Percentiles rank a stretch among this genome's conserved stretches.
phyloP scores from a whole-genome alignment of 1,140 invertebrate genomes.

The Caenorhabditis latens region DNA sequence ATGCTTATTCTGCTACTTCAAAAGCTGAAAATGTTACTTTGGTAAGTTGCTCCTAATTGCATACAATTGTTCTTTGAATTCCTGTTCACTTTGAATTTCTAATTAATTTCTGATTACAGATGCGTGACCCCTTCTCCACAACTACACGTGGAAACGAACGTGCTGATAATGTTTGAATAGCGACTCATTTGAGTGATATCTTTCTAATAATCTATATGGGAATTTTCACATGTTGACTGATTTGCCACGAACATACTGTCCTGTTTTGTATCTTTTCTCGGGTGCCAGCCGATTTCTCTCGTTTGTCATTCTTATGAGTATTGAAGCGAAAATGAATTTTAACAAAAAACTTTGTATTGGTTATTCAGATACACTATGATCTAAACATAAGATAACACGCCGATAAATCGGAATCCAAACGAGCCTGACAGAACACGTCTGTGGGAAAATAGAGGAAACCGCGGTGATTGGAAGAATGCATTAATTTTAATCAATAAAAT shows the following conservation, averaged over 20 bases:
- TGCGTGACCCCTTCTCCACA: slow-evolving; percentile 25
- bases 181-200: too few relatives aligned
- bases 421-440: too few relatives aligned
- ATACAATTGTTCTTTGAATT: background rate
- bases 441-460: too few relatives aligned
- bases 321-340: background rate
- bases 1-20: slow-evolving; percentile 31
- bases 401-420: too few relatives aligned
- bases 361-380: too few relatives aligned
- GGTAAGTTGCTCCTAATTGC: background rate
- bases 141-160: slow-evolving; percentile 15
- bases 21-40: slow-evolving; percentile 39
- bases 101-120: background rate
- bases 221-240: background rate
- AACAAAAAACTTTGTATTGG: too few relatives aligned
- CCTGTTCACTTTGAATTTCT: background rate
- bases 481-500: too few relatives aligned
- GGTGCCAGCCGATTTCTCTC: slow-evolving; percentile 37
- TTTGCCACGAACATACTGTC: background rate
- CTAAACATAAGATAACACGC: too few relatives aligned
- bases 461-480: too few relatives aligned
- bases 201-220: background rate
- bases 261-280: slow-evolving; percentile 12
- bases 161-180: background rate
- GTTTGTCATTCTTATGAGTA: background rate